Conservation (phyloP, 2,113 vertebrate genomes). For the Numenius arquata region DNA sequence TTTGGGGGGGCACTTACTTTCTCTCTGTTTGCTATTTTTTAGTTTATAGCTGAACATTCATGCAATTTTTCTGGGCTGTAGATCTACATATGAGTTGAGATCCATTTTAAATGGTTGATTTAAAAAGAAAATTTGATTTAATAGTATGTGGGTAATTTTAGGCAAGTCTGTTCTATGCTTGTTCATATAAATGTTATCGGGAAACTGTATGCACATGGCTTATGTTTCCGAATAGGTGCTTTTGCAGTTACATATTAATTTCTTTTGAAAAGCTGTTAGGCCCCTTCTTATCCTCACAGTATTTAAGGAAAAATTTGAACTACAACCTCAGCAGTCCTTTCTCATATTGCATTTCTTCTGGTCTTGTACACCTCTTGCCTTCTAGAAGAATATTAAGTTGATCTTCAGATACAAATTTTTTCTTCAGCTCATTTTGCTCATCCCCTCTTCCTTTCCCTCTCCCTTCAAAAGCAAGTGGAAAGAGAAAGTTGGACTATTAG, state of each 20-base stretch:
- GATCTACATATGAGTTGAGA: not conserved
- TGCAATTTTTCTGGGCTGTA: not conserved
- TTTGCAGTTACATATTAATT: not conserved
- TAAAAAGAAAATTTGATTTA: constrained; percentile 46
- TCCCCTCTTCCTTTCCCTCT: not conserved
- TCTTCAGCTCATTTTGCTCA: not conserved
- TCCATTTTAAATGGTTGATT: constrained; percentile 38
- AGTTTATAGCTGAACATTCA: not conserved
- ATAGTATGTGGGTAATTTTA: constrained; percentile 17
- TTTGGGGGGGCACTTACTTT: not conserved
- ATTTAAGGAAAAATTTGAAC: not conserved
- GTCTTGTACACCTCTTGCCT: not conserved
- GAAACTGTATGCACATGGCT: not conserved
- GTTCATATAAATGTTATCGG: not conserved
- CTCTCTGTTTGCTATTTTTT: not conserved
- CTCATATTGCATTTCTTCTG: not conserved
- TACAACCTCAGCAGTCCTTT: not conserved
- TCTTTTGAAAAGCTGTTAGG: not conserved
- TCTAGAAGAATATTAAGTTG: not conserved
- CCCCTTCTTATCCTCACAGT: not conserved
- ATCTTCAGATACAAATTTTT: not conserved
- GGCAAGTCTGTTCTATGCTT: constrained; percentile 3
- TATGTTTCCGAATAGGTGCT: not conserved
- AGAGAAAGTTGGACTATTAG: not conserved
- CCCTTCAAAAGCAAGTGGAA: not conserved